Evolutionary conservation across 2,797 vertebrate species (phyloP).

Genomic region (Fistularia tabacaria): DNA sequence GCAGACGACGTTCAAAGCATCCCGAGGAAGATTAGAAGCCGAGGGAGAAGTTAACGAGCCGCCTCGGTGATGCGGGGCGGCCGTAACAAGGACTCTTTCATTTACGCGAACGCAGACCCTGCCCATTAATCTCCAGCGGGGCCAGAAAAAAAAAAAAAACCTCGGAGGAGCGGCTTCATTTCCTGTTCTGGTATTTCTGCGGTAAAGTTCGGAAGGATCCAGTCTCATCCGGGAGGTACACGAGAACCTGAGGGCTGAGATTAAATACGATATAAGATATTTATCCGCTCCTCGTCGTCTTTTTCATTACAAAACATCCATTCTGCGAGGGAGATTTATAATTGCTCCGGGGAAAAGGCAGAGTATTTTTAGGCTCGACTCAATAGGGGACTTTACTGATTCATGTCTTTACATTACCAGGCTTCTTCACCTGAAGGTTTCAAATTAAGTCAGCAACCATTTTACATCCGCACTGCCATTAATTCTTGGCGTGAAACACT

Average conservation of each 20-base stretch:
- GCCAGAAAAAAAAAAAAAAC: slow-evolving; percentile 7
- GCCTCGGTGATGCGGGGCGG: slow-evolving; percentile 6
- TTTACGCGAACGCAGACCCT: slow-evolving; percentile 29
- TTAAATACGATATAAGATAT: slow-evolving; percentile 54
- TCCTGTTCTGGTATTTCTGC: slow-evolving; percentile 39
- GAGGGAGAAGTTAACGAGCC: slow-evolving; percentile 54
- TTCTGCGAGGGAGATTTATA: slow-evolving; percentile 36
- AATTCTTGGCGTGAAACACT: no score
- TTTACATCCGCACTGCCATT: no score
- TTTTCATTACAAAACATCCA: slow-evolving; percentile 49
- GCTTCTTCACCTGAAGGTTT: background rate
- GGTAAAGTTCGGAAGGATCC: slow-evolving; percentile 36
- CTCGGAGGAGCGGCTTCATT: slow-evolving; percentile 39
- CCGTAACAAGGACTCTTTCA: slow-evolving; percentile 47
- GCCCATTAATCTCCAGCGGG: slow-evolving; percentile 33
- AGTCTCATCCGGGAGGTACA: slow-evolving; percentile 21
- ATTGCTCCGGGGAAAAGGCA: slow-evolving; percentile 30
- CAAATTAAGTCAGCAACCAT: background rate
- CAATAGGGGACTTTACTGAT: slow-evolving; percentile 19
- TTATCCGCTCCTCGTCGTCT: slow-evolving; percentile 31
- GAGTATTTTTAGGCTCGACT: slow-evolving; percentile 39
- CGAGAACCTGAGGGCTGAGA: slow-evolving; percentile 44
- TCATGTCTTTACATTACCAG: slow-evolving; percentile 25
- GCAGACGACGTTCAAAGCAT: slow-evolving; percentile 59
- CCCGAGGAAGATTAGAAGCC: slow-evolving; percentile 65